Base-by-base conservation (phyloP, 64 coral and sea anemone genomes). In the Catalaphyllia jardinei region DNA sequence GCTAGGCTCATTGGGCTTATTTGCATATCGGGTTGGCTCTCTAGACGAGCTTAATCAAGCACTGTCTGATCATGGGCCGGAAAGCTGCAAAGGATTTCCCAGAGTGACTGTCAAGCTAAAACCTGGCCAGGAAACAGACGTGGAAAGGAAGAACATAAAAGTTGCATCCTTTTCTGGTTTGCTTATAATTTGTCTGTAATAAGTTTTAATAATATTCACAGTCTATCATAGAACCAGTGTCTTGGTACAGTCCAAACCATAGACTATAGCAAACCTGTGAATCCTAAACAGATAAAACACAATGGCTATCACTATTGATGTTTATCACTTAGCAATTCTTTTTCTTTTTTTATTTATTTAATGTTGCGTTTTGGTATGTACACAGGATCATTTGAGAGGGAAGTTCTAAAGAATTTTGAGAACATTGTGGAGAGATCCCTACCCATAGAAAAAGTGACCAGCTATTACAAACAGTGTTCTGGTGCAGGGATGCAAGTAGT, bases 91-190 rank as follows among this genome's bases (percentile, higher is more conserved):
- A 65, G 88, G 78, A 5, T 82, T 73, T 27, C 78, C 88, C 2
- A 20, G 64, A 2, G 52, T 90, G 3, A 60, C 13, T 61, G 17
- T 82, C 10, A 90, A 79, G 29, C 16, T 62, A 38, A 90, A 39
- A 90, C 78, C 31, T 59, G 88, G 88, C 14, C 65, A 90, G 78
- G 65, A 90, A 29, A 82, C 67, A 74, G 67, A 67, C 60, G 42
- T 90, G 17, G 88, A 90, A 6, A 81, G 88, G 25, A 33, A 54
- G 1, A 80, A 83, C 64, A 90, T 90, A 30, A 74, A 90, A 71
- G 88, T 90, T 8, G 88, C 88, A n/a, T 90, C 78, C 19, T 90
- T 90, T 51, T 90, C 88, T 22, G 76, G 76, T 80, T 82, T 8
- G 20, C 4, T 57, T 67, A 67, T 4, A 4, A 4, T 35, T 35